A percentile compares a stretch with the other conserved stretches of the same genome.
Conservation (phyloP, 2,888 invertebrate species). For the Tenthredo distinguenda region DNA sequence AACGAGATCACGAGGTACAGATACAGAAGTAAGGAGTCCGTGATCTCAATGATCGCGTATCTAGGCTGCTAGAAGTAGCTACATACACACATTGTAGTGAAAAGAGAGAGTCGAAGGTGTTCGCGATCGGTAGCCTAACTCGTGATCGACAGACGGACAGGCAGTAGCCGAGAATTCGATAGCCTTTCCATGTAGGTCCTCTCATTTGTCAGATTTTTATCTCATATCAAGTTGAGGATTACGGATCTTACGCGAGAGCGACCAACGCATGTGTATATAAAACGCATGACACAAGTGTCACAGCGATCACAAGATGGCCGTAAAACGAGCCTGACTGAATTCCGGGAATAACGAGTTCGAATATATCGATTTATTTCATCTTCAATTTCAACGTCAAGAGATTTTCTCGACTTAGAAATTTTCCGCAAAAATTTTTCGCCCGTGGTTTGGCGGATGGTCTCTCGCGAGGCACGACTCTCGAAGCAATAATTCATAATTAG, state of each 20-base stretch:
- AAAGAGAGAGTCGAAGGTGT: neutral
- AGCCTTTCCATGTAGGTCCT: slow-evolving; percentile 61
- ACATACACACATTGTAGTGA: neutral
- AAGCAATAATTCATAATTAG: slow-evolving; percentile 74
- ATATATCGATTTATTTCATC: neutral
- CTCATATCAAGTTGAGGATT: slow-evolving; percentile 40
- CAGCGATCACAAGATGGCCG: neutral
- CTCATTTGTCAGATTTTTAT: slow-evolving; percentile 60
- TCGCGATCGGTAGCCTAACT: neutral
- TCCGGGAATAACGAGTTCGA: neutral
- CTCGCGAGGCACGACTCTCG: neutral
- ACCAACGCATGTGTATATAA: neutral
- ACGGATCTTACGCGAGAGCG: neutral
- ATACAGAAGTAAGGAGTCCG: neutral
- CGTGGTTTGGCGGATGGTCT: neutral
- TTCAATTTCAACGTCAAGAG: neutral
- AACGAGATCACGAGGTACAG: neutral
- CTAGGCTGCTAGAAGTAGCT: neutral
- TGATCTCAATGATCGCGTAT: neutral
- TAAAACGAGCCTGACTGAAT: neutral
- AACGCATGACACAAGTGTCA: slow-evolving; percentile 27
- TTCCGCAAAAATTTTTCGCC: neutral
- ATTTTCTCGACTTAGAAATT: neutral
- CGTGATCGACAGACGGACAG: neutral
- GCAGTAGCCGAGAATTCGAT: slow-evolving; percentile 57